Conservation (phyloP, 2,113 vertebrate species). For the Tetrax tetrax region DNA sequence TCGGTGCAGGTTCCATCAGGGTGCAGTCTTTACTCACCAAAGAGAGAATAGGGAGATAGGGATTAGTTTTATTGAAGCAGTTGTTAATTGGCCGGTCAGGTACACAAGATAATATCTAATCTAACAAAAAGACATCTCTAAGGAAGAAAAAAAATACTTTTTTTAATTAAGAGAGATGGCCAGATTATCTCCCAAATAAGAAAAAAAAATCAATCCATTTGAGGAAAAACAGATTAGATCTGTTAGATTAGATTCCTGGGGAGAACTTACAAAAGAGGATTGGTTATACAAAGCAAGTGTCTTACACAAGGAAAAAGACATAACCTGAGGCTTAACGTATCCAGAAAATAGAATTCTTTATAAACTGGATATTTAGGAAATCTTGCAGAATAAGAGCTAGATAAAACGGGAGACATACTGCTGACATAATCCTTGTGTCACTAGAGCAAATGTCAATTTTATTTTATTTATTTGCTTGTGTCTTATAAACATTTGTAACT, state of each 20-base stretch:
- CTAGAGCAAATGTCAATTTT: background rate
- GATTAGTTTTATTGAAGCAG: background rate
- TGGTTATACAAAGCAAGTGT: background rate
- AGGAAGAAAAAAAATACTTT: background rate
- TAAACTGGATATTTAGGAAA: background rate
- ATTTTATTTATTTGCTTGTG: background rate
- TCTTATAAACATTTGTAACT: background rate
- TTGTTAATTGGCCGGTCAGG: conserved; percentile 34
- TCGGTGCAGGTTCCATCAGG: background rate
- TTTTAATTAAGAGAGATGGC: conserved; percentile 41
- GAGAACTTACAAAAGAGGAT: background rate
- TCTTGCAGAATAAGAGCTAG: background rate
- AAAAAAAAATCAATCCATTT: conserved; percentile 38
- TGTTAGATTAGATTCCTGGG: background rate
- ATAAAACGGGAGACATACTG: background rate
- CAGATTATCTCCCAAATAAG: conserved; percentile 25
- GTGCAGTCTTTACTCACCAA: background rate
- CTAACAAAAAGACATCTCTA: background rate
- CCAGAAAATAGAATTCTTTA: background rate
- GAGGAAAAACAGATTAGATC: conserved; percentile 38
- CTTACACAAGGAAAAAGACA: background rate
- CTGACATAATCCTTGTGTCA: background rate
- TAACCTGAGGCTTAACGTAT: background rate
- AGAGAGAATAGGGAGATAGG: background rate
- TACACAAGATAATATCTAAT: conserved; percentile 32